These are phyloP conservation scores for Ischnura elegans DNA, from an alignment of 2,888 invertebrate species.

Conservation along the genomic window DNA sequence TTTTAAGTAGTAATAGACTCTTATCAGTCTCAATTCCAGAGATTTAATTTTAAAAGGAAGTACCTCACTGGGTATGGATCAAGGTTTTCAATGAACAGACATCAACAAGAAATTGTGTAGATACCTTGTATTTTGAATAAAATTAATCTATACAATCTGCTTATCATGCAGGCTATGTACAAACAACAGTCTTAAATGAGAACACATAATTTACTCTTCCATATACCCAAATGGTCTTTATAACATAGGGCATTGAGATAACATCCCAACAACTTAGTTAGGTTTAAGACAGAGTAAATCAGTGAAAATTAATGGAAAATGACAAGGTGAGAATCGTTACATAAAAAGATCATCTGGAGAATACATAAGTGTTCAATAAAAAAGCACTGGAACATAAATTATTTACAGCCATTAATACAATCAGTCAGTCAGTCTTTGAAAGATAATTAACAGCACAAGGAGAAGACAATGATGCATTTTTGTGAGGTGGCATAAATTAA, in stretches of 20 bases:
- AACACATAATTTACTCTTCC: slow-evolving; percentile 23
- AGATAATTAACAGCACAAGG: slow-evolving; percentile 52
- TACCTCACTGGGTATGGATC: neutral
- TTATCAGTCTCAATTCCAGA: too few species aligned
- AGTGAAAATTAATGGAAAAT: slow-evolving; percentile 44
- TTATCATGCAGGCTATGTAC: slow-evolving; percentile 54
- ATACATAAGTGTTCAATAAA: slow-evolving; percentile 22
- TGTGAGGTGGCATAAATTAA: neutral
- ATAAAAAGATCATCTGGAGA: slow-evolving; percentile 36
- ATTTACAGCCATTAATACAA: slow-evolving; percentile 62
- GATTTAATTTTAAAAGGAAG: neutral
- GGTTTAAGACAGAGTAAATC: slow-evolving; percentile 4
- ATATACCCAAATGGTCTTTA: neutral
- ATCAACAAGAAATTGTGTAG: slow-evolving; percentile 10
- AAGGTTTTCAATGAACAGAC: neutral
- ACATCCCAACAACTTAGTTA: neutral
- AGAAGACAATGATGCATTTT: slow-evolving; percentile 37
- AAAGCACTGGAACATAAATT: slow-evolving; percentile 61
- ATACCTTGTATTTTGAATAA: slow-evolving; percentile 54
- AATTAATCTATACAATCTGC: slow-evolving; percentile 60
- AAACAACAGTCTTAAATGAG: slow-evolving; percentile 64
- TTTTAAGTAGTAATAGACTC: too few species aligned
- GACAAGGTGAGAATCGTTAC: slow-evolving; percentile 38
- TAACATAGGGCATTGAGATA: neutral
- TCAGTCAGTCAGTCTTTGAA: slow-evolving; percentile 56